Conservation (phyloP, 2,888 invertebrate genomes). For the Frankliniella fusca region DNA sequence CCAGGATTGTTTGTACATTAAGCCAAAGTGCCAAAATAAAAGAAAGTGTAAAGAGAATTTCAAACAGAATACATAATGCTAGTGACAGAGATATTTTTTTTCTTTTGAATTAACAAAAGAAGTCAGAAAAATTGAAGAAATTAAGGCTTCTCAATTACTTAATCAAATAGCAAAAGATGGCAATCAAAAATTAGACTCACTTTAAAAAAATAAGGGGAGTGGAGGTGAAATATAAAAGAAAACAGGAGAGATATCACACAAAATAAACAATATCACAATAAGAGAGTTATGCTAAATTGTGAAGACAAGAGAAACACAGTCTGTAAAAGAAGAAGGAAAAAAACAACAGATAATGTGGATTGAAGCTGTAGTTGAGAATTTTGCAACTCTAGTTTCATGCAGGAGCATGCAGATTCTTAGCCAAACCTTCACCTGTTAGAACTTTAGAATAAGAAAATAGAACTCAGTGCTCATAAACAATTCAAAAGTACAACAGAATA, state of each 20-base stretch:
- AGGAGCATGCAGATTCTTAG: neutral
- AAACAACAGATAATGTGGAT: neutral
- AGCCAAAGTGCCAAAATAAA: neutral
- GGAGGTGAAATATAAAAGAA: conserved; percentile 27
- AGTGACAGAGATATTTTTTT: too few relatives aligned
- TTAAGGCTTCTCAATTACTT: neutral
- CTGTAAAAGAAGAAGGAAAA: conserved; percentile 27
- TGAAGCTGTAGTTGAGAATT: neutral
- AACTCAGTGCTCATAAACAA: neutral
- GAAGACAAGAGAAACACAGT: conserved; percentile 28
- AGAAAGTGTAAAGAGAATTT: neutral
- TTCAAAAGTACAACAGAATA: neutral
- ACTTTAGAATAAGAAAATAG: neutral
- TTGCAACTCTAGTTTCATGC: neutral
- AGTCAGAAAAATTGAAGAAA: neutral
- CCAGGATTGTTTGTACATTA: neutral
- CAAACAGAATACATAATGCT: neutral
- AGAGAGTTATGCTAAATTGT: neutral
- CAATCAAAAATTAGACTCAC: conserved; percentile 20
- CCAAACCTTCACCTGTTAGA: neutral
- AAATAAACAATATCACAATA: too few relatives aligned
- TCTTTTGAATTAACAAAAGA: too few relatives aligned
- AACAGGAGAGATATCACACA: conserved; percentile 8
- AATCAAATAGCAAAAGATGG: conserved; percentile 11
- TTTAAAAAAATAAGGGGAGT: conserved; percentile 27